phyloP scores from a whole-genome alignment of 2,888 invertebrate species.

The Dichetophora obliterata region DNA sequence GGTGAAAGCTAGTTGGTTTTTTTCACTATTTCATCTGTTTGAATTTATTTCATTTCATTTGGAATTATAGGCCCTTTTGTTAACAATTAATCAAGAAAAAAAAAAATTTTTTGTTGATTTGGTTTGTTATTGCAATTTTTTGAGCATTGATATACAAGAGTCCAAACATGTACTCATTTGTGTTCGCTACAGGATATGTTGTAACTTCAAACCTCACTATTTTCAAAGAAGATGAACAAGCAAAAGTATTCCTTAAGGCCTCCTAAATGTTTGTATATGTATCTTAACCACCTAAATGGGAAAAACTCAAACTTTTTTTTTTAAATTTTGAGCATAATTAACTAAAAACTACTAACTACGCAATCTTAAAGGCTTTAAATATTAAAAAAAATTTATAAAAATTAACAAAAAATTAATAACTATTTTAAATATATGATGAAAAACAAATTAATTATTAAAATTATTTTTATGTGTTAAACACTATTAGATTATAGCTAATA shows the following conservation, averaged over 20 bases:
- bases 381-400: neutral
- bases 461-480: conserved; percentile 15
- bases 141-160: too few relatives aligned
- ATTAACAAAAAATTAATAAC: neutral
- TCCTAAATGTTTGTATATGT: neutral
- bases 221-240: conserved; percentile 1
- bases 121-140: too few relatives aligned
- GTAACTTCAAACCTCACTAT: conserved; percentile 17
- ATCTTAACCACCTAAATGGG: too few relatives aligned
- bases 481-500: neutral
- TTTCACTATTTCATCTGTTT: too few relatives aligned
- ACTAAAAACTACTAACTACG: neutral
- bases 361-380: neutral
- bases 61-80: too few relatives aligned
- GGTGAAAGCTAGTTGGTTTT: too few relatives aligned
- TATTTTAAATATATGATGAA: neutral
- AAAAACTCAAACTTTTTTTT: neutral
- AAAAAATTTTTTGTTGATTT: too few relatives aligned
- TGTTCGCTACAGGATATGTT: neutral
- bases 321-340: neutral
- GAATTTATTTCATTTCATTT: too few relatives aligned
- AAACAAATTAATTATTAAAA: neutral
- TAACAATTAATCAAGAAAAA: too few relatives aligned
- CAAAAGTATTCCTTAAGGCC: conserved; percentile 5
- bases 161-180: too few relatives aligned